Conservation (phyloP, 2,888 invertebrate genomes). For the Apoda limacodes region DNA sequence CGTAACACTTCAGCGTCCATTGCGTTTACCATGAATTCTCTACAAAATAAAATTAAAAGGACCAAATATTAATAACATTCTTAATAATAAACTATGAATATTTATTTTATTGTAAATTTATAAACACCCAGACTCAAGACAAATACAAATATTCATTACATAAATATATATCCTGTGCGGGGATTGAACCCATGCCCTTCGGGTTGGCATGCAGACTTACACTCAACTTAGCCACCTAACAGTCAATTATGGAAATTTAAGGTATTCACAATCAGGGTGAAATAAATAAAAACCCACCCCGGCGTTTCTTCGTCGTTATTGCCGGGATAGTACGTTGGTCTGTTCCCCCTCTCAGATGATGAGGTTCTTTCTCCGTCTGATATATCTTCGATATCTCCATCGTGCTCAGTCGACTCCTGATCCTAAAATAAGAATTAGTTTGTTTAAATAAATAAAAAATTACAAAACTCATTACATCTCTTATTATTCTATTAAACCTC, state of each 20-base stretch:
- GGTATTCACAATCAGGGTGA: no score
- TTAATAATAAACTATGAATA: neutral
- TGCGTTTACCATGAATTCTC: conserved; percentile 88
- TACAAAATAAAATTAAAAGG: conserved; percentile 28
- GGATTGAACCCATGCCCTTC: no score
- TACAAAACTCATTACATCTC: conserved; percentile 5
- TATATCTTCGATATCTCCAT: conserved; percentile 88
- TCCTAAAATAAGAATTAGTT: conserved; percentile 36
- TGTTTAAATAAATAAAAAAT: neutral
- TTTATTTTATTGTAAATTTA: no score
- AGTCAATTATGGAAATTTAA: no score
- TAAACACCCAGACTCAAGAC: no score
- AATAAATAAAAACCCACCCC: conserved; percentile 51
- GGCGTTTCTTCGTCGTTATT: conserved; percentile 70
- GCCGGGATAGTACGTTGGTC: conserved; percentile 80
- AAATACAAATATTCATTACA: no score
- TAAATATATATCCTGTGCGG: no score
- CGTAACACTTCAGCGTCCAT: conserved; percentile 88
- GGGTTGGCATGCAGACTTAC: no score
- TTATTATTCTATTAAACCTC: neutral
- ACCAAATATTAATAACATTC: neutral
- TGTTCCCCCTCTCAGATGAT: conserved; percentile 74
- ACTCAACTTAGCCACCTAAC: no score
- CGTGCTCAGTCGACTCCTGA: conserved; percentile 83
- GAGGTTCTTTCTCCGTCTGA: conserved; percentile 85